Conservation (phyloP, 2,888 invertebrate species). For the Thecocarcelia acutangulata region DNA sequence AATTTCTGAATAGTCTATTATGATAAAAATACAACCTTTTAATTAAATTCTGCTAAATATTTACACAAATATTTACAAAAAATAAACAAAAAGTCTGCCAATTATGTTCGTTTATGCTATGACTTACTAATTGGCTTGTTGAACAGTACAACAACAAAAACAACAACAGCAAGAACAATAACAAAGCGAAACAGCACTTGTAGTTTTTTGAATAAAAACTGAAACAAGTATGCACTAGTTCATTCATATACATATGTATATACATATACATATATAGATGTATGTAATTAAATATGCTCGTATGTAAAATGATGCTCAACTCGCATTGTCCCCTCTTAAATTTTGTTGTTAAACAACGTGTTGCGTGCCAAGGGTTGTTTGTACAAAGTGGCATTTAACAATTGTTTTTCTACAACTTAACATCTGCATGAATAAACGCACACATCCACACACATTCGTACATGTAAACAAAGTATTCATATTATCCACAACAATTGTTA, state of each 20-base stretch:
- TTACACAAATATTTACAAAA: conserved; percentile 18
- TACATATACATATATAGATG: too few relatives aligned
- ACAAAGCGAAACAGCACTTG: not conserved
- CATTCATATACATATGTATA: not conserved
- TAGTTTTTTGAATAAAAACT: not conserved
- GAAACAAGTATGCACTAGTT: not conserved
- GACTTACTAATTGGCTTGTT: conserved; percentile 51
- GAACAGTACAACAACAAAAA: conserved; percentile 31
- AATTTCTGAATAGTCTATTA: too few relatives aligned
- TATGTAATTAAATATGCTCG: too few relatives aligned
- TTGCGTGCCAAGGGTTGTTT: conserved; percentile 36
- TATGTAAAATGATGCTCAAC: conserved; percentile 4
- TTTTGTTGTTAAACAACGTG: too few relatives aligned
- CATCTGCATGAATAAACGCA: conserved; percentile 28
- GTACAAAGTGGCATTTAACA: conserved; percentile 8
- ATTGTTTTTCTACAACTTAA: conserved; percentile 30
- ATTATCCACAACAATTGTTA: conserved; percentile 12
- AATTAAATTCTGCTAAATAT: not conserved
- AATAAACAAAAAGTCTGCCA: not conserved
- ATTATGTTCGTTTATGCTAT: conserved; percentile 10
- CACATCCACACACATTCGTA: not conserved
- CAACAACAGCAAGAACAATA: not conserved
- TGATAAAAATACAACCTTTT: too few relatives aligned
- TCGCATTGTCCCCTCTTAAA: conserved; percentile 7
- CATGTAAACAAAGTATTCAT: too few relatives aligned